phyloP scores from a whole-genome alignment of 2,113 vertebrate species.

The Amblyornis subalaris region DNA sequence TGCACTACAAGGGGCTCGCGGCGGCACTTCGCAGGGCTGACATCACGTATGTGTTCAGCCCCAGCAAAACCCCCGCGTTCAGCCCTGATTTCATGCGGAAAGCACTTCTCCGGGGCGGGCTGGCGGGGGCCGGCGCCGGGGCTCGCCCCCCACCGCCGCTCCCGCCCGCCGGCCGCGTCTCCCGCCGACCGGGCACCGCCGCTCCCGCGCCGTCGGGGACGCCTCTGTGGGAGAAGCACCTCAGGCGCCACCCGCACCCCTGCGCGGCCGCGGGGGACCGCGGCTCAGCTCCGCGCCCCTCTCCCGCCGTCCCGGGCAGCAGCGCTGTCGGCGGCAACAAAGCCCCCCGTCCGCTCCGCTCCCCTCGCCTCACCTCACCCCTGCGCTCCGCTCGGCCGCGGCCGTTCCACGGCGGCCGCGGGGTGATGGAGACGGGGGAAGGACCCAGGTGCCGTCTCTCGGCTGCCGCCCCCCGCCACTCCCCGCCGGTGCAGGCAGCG shows the following conservation, averaged over 20 bases:
- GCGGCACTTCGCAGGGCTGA: conserved; percentile 46
- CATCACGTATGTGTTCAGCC: conserved; percentile 9
- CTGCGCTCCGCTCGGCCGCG: neutral
- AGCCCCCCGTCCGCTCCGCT: neutral
- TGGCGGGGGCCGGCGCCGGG: neutral
- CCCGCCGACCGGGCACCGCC: neutral
- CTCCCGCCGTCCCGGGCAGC: neutral
- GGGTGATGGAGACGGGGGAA: neutral
- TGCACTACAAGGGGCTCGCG: neutral
- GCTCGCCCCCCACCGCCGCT: neutral
- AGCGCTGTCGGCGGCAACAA: neutral
- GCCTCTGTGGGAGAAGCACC: neutral
- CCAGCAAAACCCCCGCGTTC: conserved; percentile 2
- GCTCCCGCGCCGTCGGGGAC: neutral
- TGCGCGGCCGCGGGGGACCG: too few species aligned
- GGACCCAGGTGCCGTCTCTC: neutral
- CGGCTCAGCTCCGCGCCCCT: neutral
- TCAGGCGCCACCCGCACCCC: neutral
- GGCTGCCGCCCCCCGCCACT: neutral
- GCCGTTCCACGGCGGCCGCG: neutral
- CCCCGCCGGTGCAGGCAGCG: neutral
- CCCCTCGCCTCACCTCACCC: neutral
- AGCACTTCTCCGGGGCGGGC: neutral
- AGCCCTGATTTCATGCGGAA: conserved; percentile 52
- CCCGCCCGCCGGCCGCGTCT: neutral